Evolutionary conservation across 2,113 vertebrate genomes (phyloP).

Genomic region (Paradoxurus hermaphroditus): DNA sequence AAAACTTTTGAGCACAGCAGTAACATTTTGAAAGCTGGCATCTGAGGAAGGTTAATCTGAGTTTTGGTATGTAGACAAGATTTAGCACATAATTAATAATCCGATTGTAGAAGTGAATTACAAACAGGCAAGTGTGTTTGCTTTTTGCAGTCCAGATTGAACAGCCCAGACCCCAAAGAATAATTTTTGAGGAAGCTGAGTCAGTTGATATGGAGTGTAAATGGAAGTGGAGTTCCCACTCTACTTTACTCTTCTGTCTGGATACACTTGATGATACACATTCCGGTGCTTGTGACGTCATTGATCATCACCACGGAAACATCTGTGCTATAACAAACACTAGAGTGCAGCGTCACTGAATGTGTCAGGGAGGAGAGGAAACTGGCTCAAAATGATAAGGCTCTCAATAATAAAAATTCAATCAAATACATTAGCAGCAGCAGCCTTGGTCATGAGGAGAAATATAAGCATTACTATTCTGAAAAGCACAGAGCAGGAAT

Average conservation of each 20-base stretch:
- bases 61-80: neutral
- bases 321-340: slow-evolving; percentile 72
- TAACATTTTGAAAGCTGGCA: neutral
- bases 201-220: neutral
- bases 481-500: slow-evolving; percentile 27
- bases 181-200: slow-evolving; percentile 28
- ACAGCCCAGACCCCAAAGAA: neutral
- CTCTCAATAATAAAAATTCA: slow-evolving; percentile 22
- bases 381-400: slow-evolving; percentile 72
- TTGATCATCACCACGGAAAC: slow-evolving; percentile 73
- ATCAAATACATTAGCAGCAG: neutral
- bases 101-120: neutral
- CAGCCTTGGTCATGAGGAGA: neutral
- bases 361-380: slow-evolving; percentile 66
- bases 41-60: neutral
- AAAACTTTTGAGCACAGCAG: neutral
- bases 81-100: neutral
- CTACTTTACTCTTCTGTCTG: neutral
- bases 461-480: slow-evolving; percentile 35
- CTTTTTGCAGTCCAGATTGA: neutral
- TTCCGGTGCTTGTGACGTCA: slow-evolving; percentile 71
- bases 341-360: slow-evolving; percentile 60
- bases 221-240: slow-evolving; percentile 5
- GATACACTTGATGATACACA: slow-evolving; percentile 35
- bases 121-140: neutral